These are phyloP conservation scores for Nebria ingens DNA, from an alignment of 1,140 invertebrate genomes.

Conservation along the genomic window DNA sequence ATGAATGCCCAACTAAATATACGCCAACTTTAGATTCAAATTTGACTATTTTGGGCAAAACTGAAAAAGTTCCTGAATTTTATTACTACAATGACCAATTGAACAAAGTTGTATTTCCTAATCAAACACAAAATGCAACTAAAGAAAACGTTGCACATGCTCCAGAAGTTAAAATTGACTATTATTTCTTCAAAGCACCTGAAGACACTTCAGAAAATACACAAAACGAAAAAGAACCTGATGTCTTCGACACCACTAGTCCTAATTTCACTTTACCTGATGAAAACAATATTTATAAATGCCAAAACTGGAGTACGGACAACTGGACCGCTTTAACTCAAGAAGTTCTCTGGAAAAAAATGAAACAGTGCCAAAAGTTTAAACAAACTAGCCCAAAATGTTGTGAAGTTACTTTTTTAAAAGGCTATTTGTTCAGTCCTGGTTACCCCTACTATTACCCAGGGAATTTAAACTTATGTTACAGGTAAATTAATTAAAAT, in stretches of 20 bases:
- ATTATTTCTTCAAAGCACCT: background rate
- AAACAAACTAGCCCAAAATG: slow-evolving; percentile 16
- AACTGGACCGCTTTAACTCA: slow-evolving; percentile 12
- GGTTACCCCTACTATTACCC: slow-evolving; percentile 28
- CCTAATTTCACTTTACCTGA: slow-evolving; percentile 12
- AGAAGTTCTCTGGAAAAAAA: slow-evolving; percentile 15
- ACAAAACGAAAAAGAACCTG: background rate
- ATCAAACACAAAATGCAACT: slow-evolving; percentile 10
- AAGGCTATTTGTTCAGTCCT: slow-evolving; percentile 27
- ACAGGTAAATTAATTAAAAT: slow-evolving; percentile 20
- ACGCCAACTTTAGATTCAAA: slow-evolving; percentile 22
- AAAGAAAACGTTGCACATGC: background rate
- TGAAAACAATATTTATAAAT: slow-evolving; percentile 14
- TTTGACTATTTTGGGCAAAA: slow-evolving; percentile 24
- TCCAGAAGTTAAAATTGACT: background rate
- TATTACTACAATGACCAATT: slow-evolving; percentile 27
- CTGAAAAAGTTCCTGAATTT: slow-evolving; percentile 26
- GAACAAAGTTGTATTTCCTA: slow-evolving; percentile 16
- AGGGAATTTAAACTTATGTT: slow-evolving; percentile 21
- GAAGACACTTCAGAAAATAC: background rate
- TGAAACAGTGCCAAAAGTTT: slow-evolving; percentile 13
- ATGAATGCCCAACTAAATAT: slow-evolving; percentile 35
- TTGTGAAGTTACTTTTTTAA: slow-evolving; percentile 19
- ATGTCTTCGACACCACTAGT: background rate
- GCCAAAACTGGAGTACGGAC: slow-evolving; percentile 5